Conservation (phyloP, 2,797 vertebrate species). For the Xenops minutus region DNA sequence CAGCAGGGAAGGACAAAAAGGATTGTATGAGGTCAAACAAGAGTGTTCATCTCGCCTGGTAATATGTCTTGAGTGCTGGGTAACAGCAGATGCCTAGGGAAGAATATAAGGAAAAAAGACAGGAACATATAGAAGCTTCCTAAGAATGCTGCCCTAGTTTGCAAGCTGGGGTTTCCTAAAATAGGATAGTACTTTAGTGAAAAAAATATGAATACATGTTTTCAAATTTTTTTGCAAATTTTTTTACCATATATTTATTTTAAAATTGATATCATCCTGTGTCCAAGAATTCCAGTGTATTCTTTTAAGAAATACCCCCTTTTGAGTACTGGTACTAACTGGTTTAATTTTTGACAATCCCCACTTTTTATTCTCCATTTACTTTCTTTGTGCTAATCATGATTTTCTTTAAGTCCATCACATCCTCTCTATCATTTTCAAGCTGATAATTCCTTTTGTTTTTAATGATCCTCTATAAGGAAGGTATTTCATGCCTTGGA, state of each 20-base stretch:
- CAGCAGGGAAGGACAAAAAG: background rate
- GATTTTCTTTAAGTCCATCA: background rate
- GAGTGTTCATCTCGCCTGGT: background rate
- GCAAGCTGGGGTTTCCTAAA: background rate
- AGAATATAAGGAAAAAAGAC: background rate
- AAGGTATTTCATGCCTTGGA: background rate
- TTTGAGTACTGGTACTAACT: background rate
- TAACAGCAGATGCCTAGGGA: background rate
- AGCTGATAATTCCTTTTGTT: background rate
- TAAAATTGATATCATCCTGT: background rate
- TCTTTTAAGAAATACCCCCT: background rate
- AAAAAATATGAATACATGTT: background rate
- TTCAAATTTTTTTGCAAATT: background rate
- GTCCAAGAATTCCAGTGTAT: background rate
- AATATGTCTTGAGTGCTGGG: background rate
- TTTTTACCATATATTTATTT: background rate
- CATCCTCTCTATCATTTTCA: background rate
- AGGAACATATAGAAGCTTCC: background rate
- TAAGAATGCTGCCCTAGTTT: background rate
- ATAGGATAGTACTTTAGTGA: background rate
- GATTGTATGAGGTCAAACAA: background rate
- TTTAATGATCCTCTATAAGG: background rate
- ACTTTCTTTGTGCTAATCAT: background rate
- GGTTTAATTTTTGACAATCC: background rate
- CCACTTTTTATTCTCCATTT: background rate